phyloP scores from a whole-genome alignment of 2,797 vertebrate genomes.

The Enteromius fasciolatus region DNA sequence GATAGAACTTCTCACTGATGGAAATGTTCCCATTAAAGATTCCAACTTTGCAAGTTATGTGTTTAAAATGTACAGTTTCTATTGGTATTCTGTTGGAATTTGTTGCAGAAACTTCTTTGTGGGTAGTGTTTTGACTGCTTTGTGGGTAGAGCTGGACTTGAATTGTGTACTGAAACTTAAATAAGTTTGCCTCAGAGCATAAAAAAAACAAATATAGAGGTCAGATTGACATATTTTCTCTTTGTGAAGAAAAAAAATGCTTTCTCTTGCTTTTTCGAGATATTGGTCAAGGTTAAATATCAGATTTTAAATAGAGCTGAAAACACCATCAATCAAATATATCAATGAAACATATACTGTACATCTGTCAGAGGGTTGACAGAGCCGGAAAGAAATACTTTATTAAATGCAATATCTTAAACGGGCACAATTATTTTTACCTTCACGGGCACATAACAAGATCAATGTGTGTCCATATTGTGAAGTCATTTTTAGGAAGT shows the following conservation, averaged over 20 bases:
- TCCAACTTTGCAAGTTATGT: not conserved
- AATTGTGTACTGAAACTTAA: slow-evolving; percentile 1
- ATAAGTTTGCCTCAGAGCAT: slow-evolving; percentile 3
- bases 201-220: slow-evolving; percentile 15
- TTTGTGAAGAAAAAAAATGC: not conserved
- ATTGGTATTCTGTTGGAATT: not conserved
- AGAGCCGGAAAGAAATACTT: slow-evolving; percentile 52
- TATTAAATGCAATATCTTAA: slow-evolving; percentile 55
- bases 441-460: slow-evolving; percentile 27
- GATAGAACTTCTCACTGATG: slow-evolving; percentile 3
- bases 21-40: slow-evolving; percentile 47
- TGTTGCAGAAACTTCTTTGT: slow-evolving; percentile 10
- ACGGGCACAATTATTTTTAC: slow-evolving; percentile 37
- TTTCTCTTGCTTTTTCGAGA: slow-evolving; percentile 17
- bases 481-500: slow-evolving; percentile 64
- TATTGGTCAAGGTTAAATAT: slow-evolving; percentile 41
- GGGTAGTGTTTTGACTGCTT: slow-evolving; percentile 21
- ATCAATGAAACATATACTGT: slow-evolving; percentile 44
- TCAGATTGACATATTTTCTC: not conserved
- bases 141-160: not conserved
- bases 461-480: slow-evolving; percentile 51
- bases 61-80: not conserved
- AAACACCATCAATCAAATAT: slow-evolving; percentile 30
- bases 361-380: slow-evolving; percentile 42
- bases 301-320: slow-evolving; percentile 41